phyloP scores from a whole-genome alignment of 1,140 invertebrate genomes.

The Diplogasteroides magnus region DNA sequence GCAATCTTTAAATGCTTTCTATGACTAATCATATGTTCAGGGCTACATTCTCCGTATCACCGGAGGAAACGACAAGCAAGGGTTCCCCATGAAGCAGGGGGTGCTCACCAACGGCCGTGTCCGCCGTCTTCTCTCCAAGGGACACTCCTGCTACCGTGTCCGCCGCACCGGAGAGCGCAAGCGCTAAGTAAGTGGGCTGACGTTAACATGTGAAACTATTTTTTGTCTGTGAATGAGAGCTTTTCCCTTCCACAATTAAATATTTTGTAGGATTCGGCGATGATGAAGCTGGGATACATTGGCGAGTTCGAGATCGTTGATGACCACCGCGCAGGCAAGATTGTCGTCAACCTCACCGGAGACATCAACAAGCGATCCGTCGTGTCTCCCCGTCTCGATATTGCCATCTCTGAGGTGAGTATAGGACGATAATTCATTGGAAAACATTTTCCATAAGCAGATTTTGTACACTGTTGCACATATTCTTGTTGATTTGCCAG shows the following conservation, averaged over 20 bases:
- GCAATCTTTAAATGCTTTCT: background rate
- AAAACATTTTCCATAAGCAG: too few relatives aligned
- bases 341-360: constrained; percentile 96
- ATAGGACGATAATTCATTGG: too few relatives aligned
- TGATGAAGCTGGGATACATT: constrained; percentile 99
- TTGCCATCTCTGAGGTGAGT: constrained; percentile 78
- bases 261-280: too few relatives aligned
- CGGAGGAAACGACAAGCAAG: constrained; percentile 98
- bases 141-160: constrained; percentile 93
- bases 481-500: too few relatives aligned
- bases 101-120: constrained; percentile 93
- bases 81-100: constrained; percentile 99
- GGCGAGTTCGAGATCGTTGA: constrained; percentile 99
- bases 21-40: constrained; percentile 32
- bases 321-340: constrained; percentile 96
- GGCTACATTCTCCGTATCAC: constrained; percentile 89
- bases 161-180: constrained; percentile 90
- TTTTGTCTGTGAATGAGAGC: too few relatives aligned
- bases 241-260: too few relatives aligned
- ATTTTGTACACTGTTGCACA: too few relatives aligned
- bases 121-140: constrained; percentile 85
- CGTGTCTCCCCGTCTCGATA: constrained; percentile 78
- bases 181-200: too few relatives aligned
- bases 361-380: constrained; percentile 82
- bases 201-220: too few relatives aligned